A percentile compares a stretch with the other conserved stretches of the same genome.
Evolutionary conservation across 2,888 invertebrate genomes (phyloP).

Genomic region (Matsumyia berberina): DNA sequence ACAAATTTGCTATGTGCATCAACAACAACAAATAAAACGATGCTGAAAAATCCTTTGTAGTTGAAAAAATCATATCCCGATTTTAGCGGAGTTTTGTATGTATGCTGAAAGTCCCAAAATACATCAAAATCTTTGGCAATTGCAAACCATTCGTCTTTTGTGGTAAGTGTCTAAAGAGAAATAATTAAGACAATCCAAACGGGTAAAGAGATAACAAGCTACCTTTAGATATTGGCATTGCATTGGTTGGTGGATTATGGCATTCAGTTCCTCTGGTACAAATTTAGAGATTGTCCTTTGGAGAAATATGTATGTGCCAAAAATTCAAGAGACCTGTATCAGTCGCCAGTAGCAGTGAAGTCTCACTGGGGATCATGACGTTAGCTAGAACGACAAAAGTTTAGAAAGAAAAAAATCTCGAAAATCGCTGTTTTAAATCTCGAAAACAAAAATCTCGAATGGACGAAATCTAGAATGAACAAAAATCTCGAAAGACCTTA

Average conservation of each 20-base stretch:
- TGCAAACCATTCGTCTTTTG: constrained; percentile 31
- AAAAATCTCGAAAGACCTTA: no score
- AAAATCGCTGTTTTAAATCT: no score
- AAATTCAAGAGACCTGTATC: constrained; percentile 6
- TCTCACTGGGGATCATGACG: no score
- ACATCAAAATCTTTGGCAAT: constrained; percentile 42
- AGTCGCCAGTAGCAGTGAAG: neutral
- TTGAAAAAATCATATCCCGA: constrained; percentile 45
- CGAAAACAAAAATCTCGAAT: no score
- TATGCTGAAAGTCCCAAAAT: constrained; percentile 57
- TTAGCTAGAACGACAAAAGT: no score
- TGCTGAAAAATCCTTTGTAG: constrained; percentile 48
- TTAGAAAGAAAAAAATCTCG: no score
- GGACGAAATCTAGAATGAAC: no score
- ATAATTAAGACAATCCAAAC: no score
- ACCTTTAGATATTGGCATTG: constrained; percentile 7
- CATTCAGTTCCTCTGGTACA: constrained; percentile 5
- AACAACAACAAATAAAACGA: constrained; percentile 47
- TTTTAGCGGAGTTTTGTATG: constrained; percentile 26
- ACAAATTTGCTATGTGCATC: constrained; percentile 61
- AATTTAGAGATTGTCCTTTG: neutral
- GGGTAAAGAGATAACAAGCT: no score
- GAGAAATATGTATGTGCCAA: neutral
- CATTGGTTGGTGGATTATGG: constrained; percentile 18
- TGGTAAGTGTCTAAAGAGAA: neutral